Evolutionary conservation across 2,113 vertebrate genomes (phyloP).

Genomic region (Cinclus mexicanus): DNA sequence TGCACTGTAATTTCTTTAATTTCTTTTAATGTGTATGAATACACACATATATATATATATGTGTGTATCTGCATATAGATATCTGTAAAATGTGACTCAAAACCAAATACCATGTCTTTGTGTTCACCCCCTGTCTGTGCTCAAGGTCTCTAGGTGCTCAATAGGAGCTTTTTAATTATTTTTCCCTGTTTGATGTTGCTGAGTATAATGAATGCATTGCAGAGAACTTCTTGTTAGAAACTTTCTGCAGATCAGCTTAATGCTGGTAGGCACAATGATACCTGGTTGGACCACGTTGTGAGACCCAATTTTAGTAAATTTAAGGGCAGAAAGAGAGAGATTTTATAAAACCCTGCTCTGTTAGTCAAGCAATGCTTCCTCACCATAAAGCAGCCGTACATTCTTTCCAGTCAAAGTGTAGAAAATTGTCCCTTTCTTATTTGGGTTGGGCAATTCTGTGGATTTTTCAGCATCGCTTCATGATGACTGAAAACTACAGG

Average conservation of each 20-base stretch:
- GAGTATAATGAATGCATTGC: conserved; percentile 61
- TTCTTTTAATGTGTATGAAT: background rate
- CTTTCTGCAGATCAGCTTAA: background rate
- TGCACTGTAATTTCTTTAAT: background rate
- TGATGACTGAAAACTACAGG: conserved; percentile 33
- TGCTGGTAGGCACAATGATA: conserved; percentile 8
- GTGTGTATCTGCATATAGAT: background rate
- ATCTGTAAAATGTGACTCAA: conserved; percentile 10
- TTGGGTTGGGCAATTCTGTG: conserved; percentile 34
- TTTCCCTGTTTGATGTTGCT: conserved; percentile 69
- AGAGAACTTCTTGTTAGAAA: conserved; percentile 43
- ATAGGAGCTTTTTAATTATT: conserved; percentile 72
- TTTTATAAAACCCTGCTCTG: conserved; percentile 12
- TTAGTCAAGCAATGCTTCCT: background rate
- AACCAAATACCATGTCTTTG: conserved; percentile 46
- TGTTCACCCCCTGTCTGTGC: conserved; percentile 23
- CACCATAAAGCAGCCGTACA: background rate
- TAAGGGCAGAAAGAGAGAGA: background rate
- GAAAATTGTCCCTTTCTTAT: background rate
- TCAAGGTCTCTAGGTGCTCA: conserved; percentile 66
- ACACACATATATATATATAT: background rate
- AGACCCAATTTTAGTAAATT: conserved; percentile 22
- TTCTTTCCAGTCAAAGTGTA: background rate
- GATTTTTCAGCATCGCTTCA: conserved; percentile 22
- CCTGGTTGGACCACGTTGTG: conserved; percentile 22